phyloP scores from a whole-genome alignment of 2,888 invertebrate genomes.

The Agrenia bidenticulata region DNA sequence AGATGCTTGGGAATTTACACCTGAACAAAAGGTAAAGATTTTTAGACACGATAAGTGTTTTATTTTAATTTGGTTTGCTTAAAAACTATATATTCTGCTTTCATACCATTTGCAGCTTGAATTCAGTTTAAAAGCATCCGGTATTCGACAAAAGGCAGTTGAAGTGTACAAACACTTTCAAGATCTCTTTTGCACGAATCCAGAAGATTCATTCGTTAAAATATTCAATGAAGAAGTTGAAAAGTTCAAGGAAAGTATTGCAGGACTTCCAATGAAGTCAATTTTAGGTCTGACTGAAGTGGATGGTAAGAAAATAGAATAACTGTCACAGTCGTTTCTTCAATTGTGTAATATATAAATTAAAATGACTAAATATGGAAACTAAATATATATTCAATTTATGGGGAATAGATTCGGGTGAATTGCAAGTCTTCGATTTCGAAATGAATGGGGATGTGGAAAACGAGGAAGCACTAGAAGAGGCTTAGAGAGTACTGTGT shows the following conservation, averaged over 20 bases:
- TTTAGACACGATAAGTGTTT: too few species aligned
- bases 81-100: too few species aligned
- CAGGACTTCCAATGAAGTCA: constrained; percentile 64
- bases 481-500: too few species aligned
- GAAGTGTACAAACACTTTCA: constrained; percentile 63
- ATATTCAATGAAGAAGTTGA: constrained; percentile 59
- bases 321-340: too few species aligned
- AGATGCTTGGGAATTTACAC: constrained; percentile 68
- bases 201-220: constrained; percentile 32
- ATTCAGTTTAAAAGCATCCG: constrained; percentile 70
- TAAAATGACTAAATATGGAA: too few species aligned
- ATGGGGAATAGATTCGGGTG: constrained; percentile 1
- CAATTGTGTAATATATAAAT: too few species aligned
- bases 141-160: constrained; percentile 70
- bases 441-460: background rate
- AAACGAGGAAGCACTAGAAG: too few species aligned
- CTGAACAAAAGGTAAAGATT: constrained; percentile 63
- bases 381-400: background rate
- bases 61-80: too few species aligned
- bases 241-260: constrained; percentile 68
- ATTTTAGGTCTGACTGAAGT: constrained; percentile 64
- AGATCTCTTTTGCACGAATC: constrained; percentile 31
- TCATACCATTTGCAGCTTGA: too few species aligned
- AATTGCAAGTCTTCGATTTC: background rate
- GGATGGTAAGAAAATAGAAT: constrained; percentile 18